Evolutionary conservation across 2,888 invertebrate genomes (phyloP).

Genomic region (Hoplodrina ambigua): DNA sequence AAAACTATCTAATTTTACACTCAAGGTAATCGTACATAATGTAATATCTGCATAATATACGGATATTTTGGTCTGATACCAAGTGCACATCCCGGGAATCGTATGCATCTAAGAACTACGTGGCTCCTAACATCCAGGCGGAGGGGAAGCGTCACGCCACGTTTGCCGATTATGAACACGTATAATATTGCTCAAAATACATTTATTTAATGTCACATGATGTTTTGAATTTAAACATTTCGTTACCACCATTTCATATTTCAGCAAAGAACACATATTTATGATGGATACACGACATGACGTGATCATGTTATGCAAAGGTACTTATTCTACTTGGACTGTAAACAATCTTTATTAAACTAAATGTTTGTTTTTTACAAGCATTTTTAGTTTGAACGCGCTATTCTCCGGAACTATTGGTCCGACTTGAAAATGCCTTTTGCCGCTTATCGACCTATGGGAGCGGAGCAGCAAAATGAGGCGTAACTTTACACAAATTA

Average conservation of each 20-base stretch:
- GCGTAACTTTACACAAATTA: too few relatives aligned
- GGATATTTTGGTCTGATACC: slow-evolving; percentile 78
- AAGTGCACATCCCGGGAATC: slow-evolving; percentile 75
- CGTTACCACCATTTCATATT: neutral
- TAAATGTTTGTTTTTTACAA: too few relatives aligned
- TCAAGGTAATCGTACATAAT: slow-evolving; percentile 83
- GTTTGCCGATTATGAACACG: slow-evolving; percentile 28
- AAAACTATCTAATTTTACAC: slow-evolving; percentile 82
- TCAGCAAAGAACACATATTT: neutral
- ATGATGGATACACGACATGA: too few relatives aligned
- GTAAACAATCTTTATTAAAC: too few relatives aligned
- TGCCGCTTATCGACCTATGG: too few relatives aligned
- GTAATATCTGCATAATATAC: slow-evolving; percentile 82
- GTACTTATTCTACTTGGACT: too few relatives aligned
- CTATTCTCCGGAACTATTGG: too few relatives aligned
- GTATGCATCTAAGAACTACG: slow-evolving; percentile 48
- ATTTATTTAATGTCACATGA: slow-evolving; percentile 25
- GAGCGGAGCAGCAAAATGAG: too few relatives aligned
- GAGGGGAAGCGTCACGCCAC: slow-evolving; percentile 25
- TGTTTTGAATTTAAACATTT: slow-evolving; percentile 31
- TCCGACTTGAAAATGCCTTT: too few relatives aligned
- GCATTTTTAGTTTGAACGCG: too few relatives aligned
- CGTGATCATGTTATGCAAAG: too few relatives aligned
- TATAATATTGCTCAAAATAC: slow-evolving; percentile 32
- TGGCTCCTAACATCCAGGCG: slow-evolving; percentile 13